Evolutionary conservation across 2,888 invertebrate genomes (phyloP).

Genomic region (Dynastes maya): DNA sequence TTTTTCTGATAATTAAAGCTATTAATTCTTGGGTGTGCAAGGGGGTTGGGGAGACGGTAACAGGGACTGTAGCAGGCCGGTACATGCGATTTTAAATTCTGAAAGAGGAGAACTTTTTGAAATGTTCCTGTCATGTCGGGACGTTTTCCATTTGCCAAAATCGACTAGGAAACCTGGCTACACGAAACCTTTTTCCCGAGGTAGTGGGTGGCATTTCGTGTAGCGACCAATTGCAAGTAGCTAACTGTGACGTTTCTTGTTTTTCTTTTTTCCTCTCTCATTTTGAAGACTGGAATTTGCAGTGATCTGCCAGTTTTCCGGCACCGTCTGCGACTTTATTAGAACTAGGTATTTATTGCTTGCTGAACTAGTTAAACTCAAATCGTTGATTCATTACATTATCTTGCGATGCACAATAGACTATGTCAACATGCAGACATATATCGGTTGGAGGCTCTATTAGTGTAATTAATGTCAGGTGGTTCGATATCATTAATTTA

Average conservation of each 20-base stretch:
- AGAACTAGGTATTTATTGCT: no score
- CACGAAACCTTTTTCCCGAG: constrained; percentile 17
- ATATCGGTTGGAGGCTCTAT: no score
- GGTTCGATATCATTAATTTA: no score
- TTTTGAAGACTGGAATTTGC: neutral
- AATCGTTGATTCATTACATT: no score
- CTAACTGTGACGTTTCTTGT: constrained; percentile 12
- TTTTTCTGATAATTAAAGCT: constrained; percentile 53
- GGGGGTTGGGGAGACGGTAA: neutral
- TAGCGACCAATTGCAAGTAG: constrained; percentile 11
- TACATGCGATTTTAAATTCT: constrained; percentile 49
- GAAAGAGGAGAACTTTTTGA: constrained; percentile 49
- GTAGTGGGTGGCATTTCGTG: constrained; percentile 20
- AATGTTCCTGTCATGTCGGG: constrained; percentile 53
- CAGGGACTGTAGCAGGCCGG: neutral
- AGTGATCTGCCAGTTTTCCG: constrained; percentile 13
- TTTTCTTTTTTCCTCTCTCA: neutral
- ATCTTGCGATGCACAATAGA: no score
- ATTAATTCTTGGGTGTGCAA: constrained; percentile 48
- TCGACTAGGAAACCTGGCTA: constrained; percentile 17
- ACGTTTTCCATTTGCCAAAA: constrained; percentile 52
- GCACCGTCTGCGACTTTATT: neutral
- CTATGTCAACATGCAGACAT: no score
- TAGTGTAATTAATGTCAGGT: no score
- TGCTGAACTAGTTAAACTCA: no score